These are phyloP conservation scores for Diabrotica balteata DNA, from an alignment of 2,888 invertebrate species.

Conservation along the genomic window DNA sequence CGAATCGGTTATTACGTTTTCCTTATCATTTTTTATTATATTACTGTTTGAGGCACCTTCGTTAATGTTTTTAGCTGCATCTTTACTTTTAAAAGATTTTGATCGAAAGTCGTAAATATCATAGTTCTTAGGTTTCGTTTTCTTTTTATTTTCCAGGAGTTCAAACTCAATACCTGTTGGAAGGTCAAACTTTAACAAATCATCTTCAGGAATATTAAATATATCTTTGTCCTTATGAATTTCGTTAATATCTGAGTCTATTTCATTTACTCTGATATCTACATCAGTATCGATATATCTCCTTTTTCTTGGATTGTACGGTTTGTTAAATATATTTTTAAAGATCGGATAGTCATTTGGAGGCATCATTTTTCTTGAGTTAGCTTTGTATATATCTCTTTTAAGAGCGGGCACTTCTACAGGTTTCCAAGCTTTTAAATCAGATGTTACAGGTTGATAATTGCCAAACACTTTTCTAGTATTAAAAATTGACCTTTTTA, in stretches of 20 bases:
- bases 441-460: conserved; percentile 40
- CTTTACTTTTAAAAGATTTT: not conserved
- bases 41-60: not conserved
- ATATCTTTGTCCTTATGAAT: conserved; percentile 32
- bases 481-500: conserved; percentile 34
- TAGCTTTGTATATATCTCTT: conserved; percentile 23
- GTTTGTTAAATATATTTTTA: conserved; percentile 27
- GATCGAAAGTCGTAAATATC: not conserved
- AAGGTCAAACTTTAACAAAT: conserved; percentile 1
- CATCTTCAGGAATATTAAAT: not conserved
- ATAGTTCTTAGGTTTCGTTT: not conserved
- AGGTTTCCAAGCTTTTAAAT: conserved; percentile 44
- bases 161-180: not conserved
- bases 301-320: conserved; percentile 25
- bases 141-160: not conserved
- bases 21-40: not conserved
- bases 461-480: conserved; percentile 34
- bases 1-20: not conserved
- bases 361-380: conserved; percentile 16
- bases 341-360: conserved; percentile 29
- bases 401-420: conserved; percentile 41
- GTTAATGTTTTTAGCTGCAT: not conserved
- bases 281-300: conserved; percentile 32
- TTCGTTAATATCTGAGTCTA: conserved; percentile 42
- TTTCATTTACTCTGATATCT: conserved; percentile 40